Conservation (phyloP, 2,888 invertebrate genomes). For the Xestia rhomboidea region DNA sequence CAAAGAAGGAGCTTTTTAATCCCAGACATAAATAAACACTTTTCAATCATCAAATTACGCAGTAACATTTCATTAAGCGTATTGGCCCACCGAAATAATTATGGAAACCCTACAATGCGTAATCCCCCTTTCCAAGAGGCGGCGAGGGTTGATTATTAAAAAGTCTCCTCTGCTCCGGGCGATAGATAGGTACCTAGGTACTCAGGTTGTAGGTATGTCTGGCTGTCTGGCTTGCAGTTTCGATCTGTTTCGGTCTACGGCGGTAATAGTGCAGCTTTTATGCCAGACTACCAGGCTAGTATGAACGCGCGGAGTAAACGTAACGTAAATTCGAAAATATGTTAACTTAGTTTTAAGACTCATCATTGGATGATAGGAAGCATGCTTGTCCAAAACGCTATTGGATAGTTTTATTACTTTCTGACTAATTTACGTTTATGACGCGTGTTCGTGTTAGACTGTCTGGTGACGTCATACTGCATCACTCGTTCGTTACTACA, state of each 20-base stretch:
- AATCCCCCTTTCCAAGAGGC: slow-evolving; percentile 55
- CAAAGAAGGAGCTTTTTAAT: background rate
- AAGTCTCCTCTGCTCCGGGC: slow-evolving; percentile 56
- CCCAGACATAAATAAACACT: slow-evolving; percentile 8
- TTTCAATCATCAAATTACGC: slow-evolving; percentile 46
- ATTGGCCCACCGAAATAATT: slow-evolving; percentile 58
- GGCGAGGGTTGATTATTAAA: slow-evolving; percentile 66
- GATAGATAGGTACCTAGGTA: slow-evolving; percentile 43
- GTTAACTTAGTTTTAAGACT: background rate
- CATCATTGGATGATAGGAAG: background rate
- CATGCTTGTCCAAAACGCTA: background rate
- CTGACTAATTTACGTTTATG: background rate
- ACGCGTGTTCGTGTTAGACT: background rate
- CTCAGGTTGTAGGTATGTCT: slow-evolving; percentile 62
- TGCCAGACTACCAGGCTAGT: slow-evolving; percentile 33
- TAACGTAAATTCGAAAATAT: background rate
- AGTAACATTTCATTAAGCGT: slow-evolving; percentile 46
- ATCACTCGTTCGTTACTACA: slow-evolving; percentile 23
- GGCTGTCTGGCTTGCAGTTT: slow-evolving; percentile 79
- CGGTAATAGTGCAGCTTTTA: slow-evolving; percentile 68
- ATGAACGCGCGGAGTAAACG: background rate
- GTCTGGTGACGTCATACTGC: slow-evolving; percentile 62
- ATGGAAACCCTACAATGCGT: slow-evolving; percentile 61
- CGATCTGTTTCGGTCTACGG: slow-evolving; percentile 78
- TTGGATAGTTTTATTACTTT: background rate